phyloP scores from a whole-genome alignment of 2,113 vertebrate genomes.

The Oncorhynchus clarkii region DNA sequence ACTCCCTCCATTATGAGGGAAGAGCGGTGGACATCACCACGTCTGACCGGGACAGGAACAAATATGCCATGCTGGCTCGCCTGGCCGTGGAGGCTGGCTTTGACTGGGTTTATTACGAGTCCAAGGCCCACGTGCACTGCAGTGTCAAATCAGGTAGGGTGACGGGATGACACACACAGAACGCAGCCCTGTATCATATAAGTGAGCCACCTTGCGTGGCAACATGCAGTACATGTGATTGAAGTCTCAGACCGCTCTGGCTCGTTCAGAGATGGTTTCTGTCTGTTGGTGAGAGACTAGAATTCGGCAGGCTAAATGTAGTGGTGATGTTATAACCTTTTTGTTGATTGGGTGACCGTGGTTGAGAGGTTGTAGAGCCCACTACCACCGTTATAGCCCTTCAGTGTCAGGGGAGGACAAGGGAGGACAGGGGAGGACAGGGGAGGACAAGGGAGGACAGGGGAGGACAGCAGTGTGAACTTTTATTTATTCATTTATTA shows the following conservation, averaged over 20 bases:
- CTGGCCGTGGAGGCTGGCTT: conserved; percentile 91
- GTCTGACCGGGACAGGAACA: conserved; percentile 89
- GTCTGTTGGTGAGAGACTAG: neutral
- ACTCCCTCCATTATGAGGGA: conserved; percentile 90
- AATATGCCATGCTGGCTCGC: conserved; percentile 89
- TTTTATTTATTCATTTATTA: no score
- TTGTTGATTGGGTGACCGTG: neutral
- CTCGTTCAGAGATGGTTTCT: neutral
- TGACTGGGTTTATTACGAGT: conserved; percentile 93
- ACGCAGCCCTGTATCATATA: no score
- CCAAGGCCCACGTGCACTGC: conserved; percentile 91
- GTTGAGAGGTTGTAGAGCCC: no score
- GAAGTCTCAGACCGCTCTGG: neutral
- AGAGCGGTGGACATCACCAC: conserved; percentile 92
- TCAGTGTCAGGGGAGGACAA: no score
- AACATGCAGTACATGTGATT: neutral
- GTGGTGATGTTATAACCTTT: neutral
- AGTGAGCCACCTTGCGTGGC: no score
- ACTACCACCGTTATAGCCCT: no score
- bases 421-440: no score
- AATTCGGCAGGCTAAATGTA: neutral
- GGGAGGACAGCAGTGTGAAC: no score
- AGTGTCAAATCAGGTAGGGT: conserved; percentile 93
- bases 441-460: no score
- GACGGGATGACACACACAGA: neutral